Percentiles rank a stretch among this genome's conserved stretches.
phyloP scores from a whole-genome alignment of 2,888 invertebrate genomes.

The Ceramica pisi region DNA sequence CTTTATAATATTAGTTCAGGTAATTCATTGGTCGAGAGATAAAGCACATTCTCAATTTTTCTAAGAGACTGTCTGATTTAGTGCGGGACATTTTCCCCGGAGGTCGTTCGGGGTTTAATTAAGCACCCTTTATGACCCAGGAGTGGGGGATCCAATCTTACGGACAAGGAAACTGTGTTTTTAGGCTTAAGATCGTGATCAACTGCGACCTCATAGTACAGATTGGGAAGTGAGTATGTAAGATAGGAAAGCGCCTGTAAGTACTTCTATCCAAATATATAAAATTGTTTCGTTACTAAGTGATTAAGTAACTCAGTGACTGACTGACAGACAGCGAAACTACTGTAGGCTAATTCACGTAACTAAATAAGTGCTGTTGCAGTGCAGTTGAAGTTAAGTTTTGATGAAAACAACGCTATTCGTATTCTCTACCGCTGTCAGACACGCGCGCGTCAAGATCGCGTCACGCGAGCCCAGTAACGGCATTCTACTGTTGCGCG shows the following conservation, averaged over 20 bases:
- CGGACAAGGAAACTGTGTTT: constrained; percentile 49
- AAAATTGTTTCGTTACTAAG: too few relatives aligned
- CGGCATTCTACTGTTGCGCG: too few relatives aligned
- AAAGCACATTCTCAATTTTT: constrained; percentile 35
- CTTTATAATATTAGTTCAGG: not conserved
- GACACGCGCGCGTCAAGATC: too few relatives aligned
- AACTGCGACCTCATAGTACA: constrained; percentile 38
- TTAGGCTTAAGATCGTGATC: constrained; percentile 54
- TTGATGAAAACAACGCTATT: too few relatives aligned
- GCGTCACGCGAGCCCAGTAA: too few relatives aligned
- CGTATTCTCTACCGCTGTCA: too few relatives aligned
- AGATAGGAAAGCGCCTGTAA: not conserved
- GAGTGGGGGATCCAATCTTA: constrained; percentile 61
- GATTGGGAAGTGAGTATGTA: constrained; percentile 20
- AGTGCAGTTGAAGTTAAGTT: too few relatives aligned
- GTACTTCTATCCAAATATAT: too few relatives aligned
- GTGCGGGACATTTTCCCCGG: constrained; percentile 24
- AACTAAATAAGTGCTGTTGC: too few relatives aligned
- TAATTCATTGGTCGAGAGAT: not conserved
- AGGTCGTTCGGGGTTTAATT: constrained; percentile 58
- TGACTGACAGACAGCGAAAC: too few relatives aligned
- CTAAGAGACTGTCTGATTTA: constrained; percentile 40
- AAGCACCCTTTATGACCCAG: constrained; percentile 61
- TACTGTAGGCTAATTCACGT: too few relatives aligned
- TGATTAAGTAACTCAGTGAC: too few relatives aligned